Conservation (phyloP, 2,797 vertebrate genomes). For the Sternarchorhynchus goeldii region DNA sequence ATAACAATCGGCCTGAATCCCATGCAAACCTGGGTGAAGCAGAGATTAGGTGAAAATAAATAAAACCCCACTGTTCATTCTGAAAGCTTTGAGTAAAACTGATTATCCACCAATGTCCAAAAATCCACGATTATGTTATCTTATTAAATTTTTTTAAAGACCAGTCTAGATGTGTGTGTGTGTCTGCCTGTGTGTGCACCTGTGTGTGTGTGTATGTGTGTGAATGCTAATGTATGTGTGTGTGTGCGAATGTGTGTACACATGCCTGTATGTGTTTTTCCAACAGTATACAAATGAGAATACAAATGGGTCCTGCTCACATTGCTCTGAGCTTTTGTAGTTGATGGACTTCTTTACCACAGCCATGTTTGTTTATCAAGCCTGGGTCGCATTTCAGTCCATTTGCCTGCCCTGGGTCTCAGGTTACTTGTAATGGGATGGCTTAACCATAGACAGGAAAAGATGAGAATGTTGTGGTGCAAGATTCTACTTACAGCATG, state of each 20-base stretch:
- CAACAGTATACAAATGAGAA: neutral
- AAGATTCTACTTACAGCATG: constrained; percentile 34
- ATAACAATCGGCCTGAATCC: constrained; percentile 38
- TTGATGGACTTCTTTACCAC: neutral
- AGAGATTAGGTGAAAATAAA: constrained; percentile 8
- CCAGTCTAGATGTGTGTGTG: constrained; percentile 9
- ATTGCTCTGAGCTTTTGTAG: neutral
- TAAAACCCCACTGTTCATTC: constrained; percentile 3
- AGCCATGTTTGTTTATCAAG: constrained; percentile 38
- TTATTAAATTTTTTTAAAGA: constrained; percentile 33
- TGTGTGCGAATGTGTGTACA: too few relatives aligned
- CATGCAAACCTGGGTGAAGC: neutral
- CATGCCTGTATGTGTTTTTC: neutral
- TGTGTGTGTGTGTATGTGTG: neutral
- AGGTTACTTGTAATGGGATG: constrained; percentile 48
- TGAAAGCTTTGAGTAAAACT: constrained; percentile 35
- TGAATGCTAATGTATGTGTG: too few relatives aligned
- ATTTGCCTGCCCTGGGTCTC: constrained; percentile 29
- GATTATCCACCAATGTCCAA: constrained; percentile 57
- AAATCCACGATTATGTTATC: constrained; percentile 56
- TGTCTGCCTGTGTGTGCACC: neutral
- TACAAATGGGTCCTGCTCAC: neutral
- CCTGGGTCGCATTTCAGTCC: constrained; percentile 19
- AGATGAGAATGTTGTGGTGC: constrained; percentile 44
- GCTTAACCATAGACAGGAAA: constrained; percentile 25